phyloP scores from a whole-genome alignment of 1,140 invertebrate species.

The Atopsyche davidsoni region DNA sequence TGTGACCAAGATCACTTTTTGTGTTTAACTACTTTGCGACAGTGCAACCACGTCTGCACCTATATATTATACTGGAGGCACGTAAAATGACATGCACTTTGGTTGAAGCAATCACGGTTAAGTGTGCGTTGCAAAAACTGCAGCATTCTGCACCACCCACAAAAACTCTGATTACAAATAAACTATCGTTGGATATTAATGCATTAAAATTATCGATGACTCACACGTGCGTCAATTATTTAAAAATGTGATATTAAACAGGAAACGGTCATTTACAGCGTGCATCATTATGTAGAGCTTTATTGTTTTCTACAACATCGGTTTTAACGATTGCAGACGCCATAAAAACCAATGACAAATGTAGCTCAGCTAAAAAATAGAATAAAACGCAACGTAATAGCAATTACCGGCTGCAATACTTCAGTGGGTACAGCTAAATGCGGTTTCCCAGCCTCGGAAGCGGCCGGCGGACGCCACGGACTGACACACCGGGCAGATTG shows the following conservation, averaged over 20 bases:
- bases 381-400: not conserved
- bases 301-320: conserved; percentile 25
- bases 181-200: too few relatives aligned
- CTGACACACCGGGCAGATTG: not conserved
- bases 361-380: conserved; percentile 5
- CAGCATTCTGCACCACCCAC: too few relatives aligned
- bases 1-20: too few relatives aligned
- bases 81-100: too few relatives aligned
- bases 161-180: too few relatives aligned
- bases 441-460: conserved; percentile 1
- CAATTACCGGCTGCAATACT: conserved; percentile 10
- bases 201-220: conserved; percentile 7
- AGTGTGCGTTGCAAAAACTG: too few relatives aligned
- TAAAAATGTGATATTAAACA: conserved; percentile 15
- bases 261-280: conserved; percentile 20
- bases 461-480: not conserved
- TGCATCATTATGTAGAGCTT: conserved; percentile 18
- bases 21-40: too few relatives aligned
- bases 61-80: too few relatives aligned
- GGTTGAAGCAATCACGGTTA: too few relatives aligned
- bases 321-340: conserved; percentile 17
- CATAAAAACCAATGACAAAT: conserved; percentile 3
- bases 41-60: too few relatives aligned
- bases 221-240: not conserved
- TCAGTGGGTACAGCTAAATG: conserved; percentile 8